Percentiles rank a stretch among this genome's conserved stretches.
Evolutionary conservation across 2,888 invertebrate species (phyloP).

Genomic region (Notodonta ziczac): DNA sequence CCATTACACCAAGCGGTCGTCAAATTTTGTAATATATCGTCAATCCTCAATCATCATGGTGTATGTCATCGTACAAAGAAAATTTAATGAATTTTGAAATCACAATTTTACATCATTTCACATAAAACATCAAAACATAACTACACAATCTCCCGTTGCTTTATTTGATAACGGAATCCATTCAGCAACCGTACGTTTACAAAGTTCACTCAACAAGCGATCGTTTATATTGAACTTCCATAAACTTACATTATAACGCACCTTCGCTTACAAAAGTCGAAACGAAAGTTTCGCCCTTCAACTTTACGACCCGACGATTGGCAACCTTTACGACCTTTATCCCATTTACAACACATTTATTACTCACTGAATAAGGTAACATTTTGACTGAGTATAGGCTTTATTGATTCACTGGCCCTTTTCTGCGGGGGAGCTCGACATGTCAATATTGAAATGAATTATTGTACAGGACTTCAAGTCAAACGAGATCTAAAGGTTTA

Average conservation of each 20-base stretch:
- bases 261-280: slow-evolving; percentile 32
- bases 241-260: slow-evolving; percentile 12
- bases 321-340: slow-evolving; percentile 1
- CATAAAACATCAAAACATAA: too few species aligned
- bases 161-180: too few species aligned
- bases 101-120: too few species aligned
- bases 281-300: slow-evolving; percentile 51
- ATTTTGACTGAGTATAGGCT: slow-evolving; percentile 1
- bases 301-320: slow-evolving; percentile 32
- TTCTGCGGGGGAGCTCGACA: slow-evolving; percentile 32
- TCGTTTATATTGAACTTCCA: too few species aligned
- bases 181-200: too few species aligned
- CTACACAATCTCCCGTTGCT: too few species aligned
- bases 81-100: too few species aligned
- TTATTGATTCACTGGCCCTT: slow-evolving; percentile 18
- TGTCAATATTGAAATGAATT: slow-evolving; percentile 46
- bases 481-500: slow-evolving; percentile 13
- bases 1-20: too few species aligned
- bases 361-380: slow-evolving; percentile 6
- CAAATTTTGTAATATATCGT: too few species aligned
- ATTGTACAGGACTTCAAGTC: slow-evolving; percentile 21
- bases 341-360: slow-evolving; percentile 9
- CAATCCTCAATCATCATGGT: too few species aligned
- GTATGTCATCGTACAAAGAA: too few species aligned
- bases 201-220: too few species aligned